A percentile compares a stretch with the other conserved stretches of the same genome.
These are phyloP conservation scores for Parus major DNA, from an alignment of 2,113 vertebrate genomes.

Conservation along the genomic window DNA sequence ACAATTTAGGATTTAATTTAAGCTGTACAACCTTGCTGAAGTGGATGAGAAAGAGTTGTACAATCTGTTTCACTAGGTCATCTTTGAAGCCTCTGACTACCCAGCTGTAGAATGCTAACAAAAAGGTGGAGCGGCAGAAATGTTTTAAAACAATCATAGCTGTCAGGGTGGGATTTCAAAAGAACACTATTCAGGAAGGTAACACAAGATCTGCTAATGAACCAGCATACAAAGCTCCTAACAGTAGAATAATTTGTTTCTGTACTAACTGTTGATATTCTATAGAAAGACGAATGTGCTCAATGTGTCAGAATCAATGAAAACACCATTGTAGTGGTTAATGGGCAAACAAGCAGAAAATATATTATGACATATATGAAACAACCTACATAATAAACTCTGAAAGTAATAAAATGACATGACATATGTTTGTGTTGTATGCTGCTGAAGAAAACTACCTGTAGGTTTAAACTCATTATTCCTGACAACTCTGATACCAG, in stretches of 20 bases:
- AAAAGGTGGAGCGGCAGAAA: background rate
- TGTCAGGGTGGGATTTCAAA: background rate
- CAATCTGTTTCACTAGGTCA: background rate
- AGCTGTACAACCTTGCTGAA: background rate
- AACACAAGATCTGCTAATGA: background rate
- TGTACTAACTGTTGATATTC: background rate
- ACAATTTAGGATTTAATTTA: background rate
- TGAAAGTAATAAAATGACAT: background rate
- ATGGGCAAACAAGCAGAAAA: background rate
- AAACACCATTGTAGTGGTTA: background rate
- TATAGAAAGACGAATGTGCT: background rate
- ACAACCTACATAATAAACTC: background rate
- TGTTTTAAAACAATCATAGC: background rate
- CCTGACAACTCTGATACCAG: background rate
- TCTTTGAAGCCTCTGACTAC: background rate
- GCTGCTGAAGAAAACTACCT: background rate
- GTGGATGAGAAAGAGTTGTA: background rate
- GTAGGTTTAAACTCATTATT: background rate
- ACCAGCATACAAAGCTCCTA: background rate
- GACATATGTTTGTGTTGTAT: background rate
- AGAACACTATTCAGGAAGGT: background rate
- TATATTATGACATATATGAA: background rate
- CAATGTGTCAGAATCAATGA: background rate
- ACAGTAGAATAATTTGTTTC: background rate
- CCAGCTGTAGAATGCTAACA: background rate